Evolutionary conservation across 1,140 invertebrate species (phyloP).

Genomic region (Oedothorax gibbosus): DNA sequence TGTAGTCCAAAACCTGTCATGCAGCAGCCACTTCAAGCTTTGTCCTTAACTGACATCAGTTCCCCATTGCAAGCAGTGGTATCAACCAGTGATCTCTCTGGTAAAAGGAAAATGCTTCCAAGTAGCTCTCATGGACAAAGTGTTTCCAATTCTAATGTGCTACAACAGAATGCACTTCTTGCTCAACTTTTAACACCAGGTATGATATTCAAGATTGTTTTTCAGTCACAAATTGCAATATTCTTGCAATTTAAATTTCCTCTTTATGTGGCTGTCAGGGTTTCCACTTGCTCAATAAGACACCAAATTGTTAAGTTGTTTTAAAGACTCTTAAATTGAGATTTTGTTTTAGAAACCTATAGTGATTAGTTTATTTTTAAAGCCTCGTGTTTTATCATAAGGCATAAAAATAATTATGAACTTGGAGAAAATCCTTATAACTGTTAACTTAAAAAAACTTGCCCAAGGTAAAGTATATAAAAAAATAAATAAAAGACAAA

Average conservation of each 20-base stretch:
- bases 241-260: too few relatives aligned
- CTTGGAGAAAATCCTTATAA: too few relatives aligned
- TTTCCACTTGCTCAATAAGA: too few relatives aligned
- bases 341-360: too few relatives aligned
- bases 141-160: slow-evolving; percentile 49
- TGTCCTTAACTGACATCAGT: slow-evolving; percentile 59
- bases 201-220: slow-evolving; percentile 31
- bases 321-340: too few relatives aligned
- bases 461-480: too few relatives aligned
- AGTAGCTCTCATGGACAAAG: slow-evolving; percentile 2
- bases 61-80: slow-evolving; percentile 14
- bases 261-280: too few relatives aligned
- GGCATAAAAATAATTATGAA: too few relatives aligned
- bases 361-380: too few relatives aligned
- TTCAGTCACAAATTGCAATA: neutral
- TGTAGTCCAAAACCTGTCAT: slow-evolving; percentile 39
- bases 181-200: slow-evolving; percentile 75
- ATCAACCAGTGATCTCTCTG: neutral
- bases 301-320: neutral
- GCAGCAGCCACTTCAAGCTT: slow-evolving; percentile 43
- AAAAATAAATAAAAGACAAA: too few relatives aligned
- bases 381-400: too few relatives aligned
- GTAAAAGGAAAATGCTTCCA: neutral
- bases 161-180: slow-evolving; percentile 73
- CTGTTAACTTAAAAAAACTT: too few relatives aligned